Percentiles rank a stretch among this genome's conserved stretches.
Evolutionary conservation across 2,797 vertebrate genomes (phyloP).

Genomic region (Gymnothorax javanicus): DNA sequence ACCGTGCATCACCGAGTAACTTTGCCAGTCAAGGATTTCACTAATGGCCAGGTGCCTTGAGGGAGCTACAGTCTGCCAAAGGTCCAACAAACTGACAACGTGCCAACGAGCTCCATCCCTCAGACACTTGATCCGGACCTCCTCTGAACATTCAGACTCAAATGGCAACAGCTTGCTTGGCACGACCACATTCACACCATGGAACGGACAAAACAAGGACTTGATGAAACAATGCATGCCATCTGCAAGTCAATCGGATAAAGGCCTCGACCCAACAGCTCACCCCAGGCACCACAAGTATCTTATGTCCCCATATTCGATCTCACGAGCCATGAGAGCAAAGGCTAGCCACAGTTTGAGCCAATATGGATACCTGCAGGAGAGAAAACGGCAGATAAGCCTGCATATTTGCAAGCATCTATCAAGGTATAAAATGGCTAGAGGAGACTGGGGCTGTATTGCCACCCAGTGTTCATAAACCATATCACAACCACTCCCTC

Average conservation of each 20-base stretch:
- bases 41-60: background rate
- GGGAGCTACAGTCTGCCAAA: background rate
- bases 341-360: background rate
- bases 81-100: background rate
- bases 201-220: background rate
- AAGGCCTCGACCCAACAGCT: background rate
- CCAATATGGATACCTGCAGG: slow-evolving; percentile 9
- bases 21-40: background rate
- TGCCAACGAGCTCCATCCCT: background rate
- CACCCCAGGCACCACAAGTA: background rate
- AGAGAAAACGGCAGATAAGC: background rate
- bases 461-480: slow-evolving; percentile 66
- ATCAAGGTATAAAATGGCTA: background rate
- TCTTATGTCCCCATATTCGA: background rate
- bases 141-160: background rate
- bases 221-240: background rate
- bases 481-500: background rate
- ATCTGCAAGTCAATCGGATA: slow-evolving; percentile 2
- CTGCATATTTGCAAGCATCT: slow-evolving; percentile 19
- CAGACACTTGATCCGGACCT: slow-evolving; percentile 1
- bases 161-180: background rate
- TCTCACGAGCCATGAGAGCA: background rate
- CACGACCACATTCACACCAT: background rate
- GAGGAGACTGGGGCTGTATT: slow-evolving; percentile 29
- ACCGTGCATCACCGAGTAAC: background rate